Evolutionary conservation across 2,113 vertebrate genomes (phyloP).

Genomic region (Cyphomyrus discorhynchus): DNA sequence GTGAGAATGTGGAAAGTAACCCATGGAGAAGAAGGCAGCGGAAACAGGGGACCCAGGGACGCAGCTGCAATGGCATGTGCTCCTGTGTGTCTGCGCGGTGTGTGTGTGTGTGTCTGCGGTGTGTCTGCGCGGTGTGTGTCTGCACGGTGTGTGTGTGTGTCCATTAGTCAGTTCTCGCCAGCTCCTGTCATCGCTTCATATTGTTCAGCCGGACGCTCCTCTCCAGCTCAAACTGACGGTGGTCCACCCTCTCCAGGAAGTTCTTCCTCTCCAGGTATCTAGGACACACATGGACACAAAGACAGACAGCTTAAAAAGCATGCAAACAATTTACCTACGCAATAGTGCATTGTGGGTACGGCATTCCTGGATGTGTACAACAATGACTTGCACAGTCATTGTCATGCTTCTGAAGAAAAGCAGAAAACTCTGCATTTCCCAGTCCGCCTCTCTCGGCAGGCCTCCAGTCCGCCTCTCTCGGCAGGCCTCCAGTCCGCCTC

Average conservation of each 20-base stretch:
- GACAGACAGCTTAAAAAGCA: not conserved
- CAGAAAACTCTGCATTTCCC: not conserved
- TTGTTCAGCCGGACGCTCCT: conserved; percentile 81
- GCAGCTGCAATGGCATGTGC: not conserved
- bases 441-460: not conserved
- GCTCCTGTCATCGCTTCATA: conserved; percentile 74
- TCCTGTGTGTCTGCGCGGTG: not conserved
- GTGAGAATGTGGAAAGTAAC: no score
- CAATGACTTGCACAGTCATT: not conserved
- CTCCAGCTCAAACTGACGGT: conserved; percentile 88
- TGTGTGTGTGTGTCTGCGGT: not conserved
- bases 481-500: not conserved
- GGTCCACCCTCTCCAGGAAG: conserved; percentile 91
- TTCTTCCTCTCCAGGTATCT: conserved; percentile 95
- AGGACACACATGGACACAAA: conserved; percentile 14
- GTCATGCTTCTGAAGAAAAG: not conserved
- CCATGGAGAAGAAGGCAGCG: not conserved
- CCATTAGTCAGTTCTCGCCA: not conserved
- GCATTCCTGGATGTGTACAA: not conserved
- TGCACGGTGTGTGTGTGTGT: not conserved
- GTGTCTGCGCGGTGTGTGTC: not conserved
- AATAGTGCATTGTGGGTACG: not conserved
- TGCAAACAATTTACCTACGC: not conserved
- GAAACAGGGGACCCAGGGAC: not conserved
- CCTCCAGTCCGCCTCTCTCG: not conserved